Evolutionary conservation across 2,797 vertebrate genomes (phyloP), one percentile per base, ranked within the genome.

Genomic region (Loris lydekkerianus): DNA sequence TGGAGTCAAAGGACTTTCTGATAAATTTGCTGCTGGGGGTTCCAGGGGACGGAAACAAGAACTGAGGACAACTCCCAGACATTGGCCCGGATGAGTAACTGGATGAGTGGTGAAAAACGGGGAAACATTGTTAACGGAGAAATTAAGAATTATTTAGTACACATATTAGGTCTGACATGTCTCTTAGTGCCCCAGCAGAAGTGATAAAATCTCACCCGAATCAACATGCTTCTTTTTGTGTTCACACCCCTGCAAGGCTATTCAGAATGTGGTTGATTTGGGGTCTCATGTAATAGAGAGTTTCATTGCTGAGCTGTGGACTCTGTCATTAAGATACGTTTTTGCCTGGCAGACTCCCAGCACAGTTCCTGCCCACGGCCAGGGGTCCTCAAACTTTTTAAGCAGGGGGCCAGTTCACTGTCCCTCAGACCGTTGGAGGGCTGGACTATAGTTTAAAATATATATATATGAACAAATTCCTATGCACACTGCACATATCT

Each of bases 161-260:
- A 40, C 15, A 93, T 34, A 63, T n/a, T 67, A 89, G 77, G 6
- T 25, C 23, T 80, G 58, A 56, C 7, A 37, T 90, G 31, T 15
- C 34, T 84, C 93, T 70, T 82, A 87, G 77, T 76, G 13, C 81
- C 9, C n/a, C 63, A 82, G 76, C 37, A 21, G 89, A 93, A 77
- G 91, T 15, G 86, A 23, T 60, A 86, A 83, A 86, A 83, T 70
- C 65, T 65, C 31, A n/a, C 14, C 37, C 40, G 69, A 82, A 93
- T 92, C 61, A 96, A 82, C 89, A 86, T 34, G 15, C 10, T 46
- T 87, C 23, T 70, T 13, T 92, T 27, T 85, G 40, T 49, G 67
- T 76, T 90, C 53, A 21, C 37, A 65, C 3, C 34, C 40, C 5
- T 86, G 37, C 61, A 86, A 58, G n/a, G 34, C 25, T 76, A n/a